Base-by-base conservation (phyloP, 2,888 invertebrate genomes). In the Volucella zonaria region DNA sequence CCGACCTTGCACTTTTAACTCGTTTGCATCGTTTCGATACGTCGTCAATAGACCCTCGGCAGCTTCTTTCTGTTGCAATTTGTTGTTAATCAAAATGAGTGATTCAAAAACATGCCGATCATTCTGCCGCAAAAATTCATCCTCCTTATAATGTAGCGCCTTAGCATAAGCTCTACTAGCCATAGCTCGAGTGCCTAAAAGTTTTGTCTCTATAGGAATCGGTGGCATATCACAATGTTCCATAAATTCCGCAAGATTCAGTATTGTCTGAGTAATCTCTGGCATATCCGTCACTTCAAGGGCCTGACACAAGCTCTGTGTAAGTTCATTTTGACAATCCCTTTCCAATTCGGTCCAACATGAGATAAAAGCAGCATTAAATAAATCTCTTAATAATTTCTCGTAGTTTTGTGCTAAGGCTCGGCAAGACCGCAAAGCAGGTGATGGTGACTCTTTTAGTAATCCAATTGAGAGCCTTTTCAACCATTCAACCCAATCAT, bases 401-500 rank as follows among this genome's bases (percentile, higher is more conserved):
- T 97, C 96, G 92, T 99, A 98, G 40, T 97, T 97, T 92, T 99
- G 98, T 0, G 98, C 98, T 15, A 99, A 92, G 0, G 96, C 95
- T 89, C 97, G 95, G 89, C 99, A 99, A 1, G 99, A 98, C 86
- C 98, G 94, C 31, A 99, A 92, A 0, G 99, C 98, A 8, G 98
- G 98, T 43, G 98, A 98, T 2, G 98, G 98, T 0, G 98, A 98
- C 90, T 98, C 98, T 87, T 98, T 98, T 9, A 99, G 93, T 42
- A 99, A 93, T 67, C 98, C 98, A 86, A 98, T 97, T 81, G 98
- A 97, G 78, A 99, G 93, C 54, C 97, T 94, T 54, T 97, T 93
- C 66, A 99, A 92, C 99, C 99, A 99, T 91, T 99, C 99, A 59
- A 98, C 93, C 99, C 99, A 99, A 92, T 99, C 99, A 89, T 99